Percentiles rank a stretch among this genome's conserved stretches.
Conservation (phyloP, 2,888 invertebrate species). For the Tolmerus cingulatus region DNA sequence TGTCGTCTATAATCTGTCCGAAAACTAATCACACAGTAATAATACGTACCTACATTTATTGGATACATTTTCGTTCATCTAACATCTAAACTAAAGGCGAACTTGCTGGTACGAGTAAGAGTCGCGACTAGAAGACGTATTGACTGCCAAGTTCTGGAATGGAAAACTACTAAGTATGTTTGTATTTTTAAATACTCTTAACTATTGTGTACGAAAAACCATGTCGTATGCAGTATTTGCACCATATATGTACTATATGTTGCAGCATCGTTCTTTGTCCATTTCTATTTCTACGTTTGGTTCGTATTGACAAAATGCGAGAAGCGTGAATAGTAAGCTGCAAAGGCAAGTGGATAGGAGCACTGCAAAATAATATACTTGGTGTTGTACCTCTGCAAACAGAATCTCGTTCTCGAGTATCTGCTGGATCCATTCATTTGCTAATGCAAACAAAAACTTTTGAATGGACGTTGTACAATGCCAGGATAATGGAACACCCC, state of each 20-base stretch:
- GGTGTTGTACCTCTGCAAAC: background rate
- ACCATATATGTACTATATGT: background rate
- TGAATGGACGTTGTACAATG: background rate
- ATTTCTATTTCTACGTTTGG: background rate
- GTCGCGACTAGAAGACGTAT: no score
- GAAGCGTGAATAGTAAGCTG: background rate
- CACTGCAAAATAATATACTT: background rate
- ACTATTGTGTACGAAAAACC: background rate
- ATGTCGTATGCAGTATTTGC: background rate
- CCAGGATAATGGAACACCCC: background rate
- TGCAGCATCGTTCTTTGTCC: background rate
- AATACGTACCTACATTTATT: no score
- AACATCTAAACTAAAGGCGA: no score
- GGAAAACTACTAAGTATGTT: no score
- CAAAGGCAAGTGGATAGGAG: background rate
- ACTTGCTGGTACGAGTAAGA: no score
- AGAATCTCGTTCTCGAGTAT: background rate
- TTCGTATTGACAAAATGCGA: background rate
- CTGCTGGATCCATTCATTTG: background rate
- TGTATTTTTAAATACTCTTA: rapidly evolving
- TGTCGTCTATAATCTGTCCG: no score
- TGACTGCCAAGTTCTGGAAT: no score
- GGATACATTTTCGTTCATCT: no score
- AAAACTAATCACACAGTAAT: no score
- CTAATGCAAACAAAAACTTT: background rate